These are phyloP conservation scores for Eonycteris spelaea DNA, from an alignment of 2,113 vertebrate genomes.

Conservation along the genomic window DNA sequence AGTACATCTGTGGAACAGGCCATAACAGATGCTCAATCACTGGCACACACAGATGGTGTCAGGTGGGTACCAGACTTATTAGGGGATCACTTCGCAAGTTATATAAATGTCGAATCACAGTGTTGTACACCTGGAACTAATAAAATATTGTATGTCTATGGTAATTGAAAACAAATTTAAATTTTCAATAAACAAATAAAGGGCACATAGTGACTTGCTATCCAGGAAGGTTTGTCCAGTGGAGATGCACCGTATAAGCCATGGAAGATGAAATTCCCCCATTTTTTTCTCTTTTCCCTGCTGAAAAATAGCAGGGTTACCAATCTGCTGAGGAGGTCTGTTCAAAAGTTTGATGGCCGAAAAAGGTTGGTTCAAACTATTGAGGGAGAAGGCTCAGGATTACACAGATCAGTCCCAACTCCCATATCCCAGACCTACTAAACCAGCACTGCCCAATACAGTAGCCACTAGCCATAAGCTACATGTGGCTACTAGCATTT, in stretches of 20 bases:
- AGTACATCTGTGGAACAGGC: background rate
- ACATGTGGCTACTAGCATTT: background rate
- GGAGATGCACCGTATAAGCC: background rate
- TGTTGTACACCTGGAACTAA: background rate
- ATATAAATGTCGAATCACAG: background rate
- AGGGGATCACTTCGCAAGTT: background rate
- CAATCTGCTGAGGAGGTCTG: background rate
- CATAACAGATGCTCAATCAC: background rate
- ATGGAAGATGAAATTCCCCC: background rate
- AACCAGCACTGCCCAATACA: accelerated
- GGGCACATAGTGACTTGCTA: background rate
- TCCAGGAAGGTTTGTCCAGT: background rate
- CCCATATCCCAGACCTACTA: background rate
- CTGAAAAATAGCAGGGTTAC: background rate
- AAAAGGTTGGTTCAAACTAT: background rate
- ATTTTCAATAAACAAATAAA: too few relatives aligned
- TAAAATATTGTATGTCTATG: background rate
- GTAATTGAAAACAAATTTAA: too few relatives aligned
- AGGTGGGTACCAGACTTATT: background rate
- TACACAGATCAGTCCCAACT: background rate
- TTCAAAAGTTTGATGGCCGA: background rate
- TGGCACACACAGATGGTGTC: accelerated
- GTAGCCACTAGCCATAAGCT: background rate
- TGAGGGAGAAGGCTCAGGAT: background rate
- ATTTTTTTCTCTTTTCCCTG: background rate